Base-by-base conservation (phyloP, 2,888 invertebrate species). In the Eupeodes latifasciatus region DNA sequence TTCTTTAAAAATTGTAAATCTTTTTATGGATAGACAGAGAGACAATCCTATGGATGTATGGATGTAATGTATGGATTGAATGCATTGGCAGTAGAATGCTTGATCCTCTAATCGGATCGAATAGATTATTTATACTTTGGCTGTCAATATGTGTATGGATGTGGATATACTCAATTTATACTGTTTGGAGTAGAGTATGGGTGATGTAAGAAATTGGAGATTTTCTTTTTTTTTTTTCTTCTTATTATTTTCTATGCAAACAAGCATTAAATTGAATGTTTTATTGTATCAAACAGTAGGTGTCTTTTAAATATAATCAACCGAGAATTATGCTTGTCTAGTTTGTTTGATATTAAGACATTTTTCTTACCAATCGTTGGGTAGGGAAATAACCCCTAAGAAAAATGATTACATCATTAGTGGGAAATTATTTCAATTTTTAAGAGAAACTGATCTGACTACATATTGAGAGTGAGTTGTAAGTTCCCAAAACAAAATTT, bases 1-100 rank as follows among this genome's bases (percentile, higher is more conserved):
- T 75, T 86, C 79, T 75, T 51, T 53, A 67, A 80, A 83, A 62
- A 62, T 36, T 83, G 75, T 83, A 83, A 80, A 80, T 87, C 83
- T 83, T 57, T 86, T 86, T 86, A 86, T 86, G 86, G 86, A 57
- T 47, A 16, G 79, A 87, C 84, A 87, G 83, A 87, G 82, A 72
- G 71, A 66, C 61, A 72, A 62, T 84, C 76, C 71, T n/a, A n/a
- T n/a, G n/a, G n/a, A n/a, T n/a, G n/a, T n/a, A n/a, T n/a, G n/a
- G n/a, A n/a, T 40, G 14, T 36, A 40, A 3, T 61, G 7, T 27
- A 49, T 16, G 51, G n/a, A 51, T 81, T 67, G 84, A 74, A 77
- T 77, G 80, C 62, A 66, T 81, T 88, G 88, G 74, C 88, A 88
- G 81, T 40, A 69, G 85, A 85, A 88, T 85, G 75, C 81, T 49